A percentile compares a stretch with the other conserved stretches of the same genome.
phyloP scores from a whole-genome alignment of 2,888 invertebrate species.

The Malthinus seriepunctatus region DNA sequence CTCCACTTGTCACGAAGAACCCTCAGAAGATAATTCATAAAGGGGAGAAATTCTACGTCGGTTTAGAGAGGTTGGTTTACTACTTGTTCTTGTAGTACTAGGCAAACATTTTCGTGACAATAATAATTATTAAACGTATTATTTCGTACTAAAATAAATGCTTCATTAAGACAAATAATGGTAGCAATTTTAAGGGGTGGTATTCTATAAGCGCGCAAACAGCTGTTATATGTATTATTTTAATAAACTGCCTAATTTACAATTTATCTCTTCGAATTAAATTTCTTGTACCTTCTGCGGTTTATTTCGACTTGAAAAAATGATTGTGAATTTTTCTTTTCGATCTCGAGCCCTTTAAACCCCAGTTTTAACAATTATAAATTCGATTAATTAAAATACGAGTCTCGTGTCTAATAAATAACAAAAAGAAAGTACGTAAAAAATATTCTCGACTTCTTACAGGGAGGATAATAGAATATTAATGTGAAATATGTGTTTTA shows the following conservation, averaged over 20 bases:
- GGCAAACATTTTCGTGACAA: constrained; percentile 3
- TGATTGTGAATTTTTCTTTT: too few species aligned
- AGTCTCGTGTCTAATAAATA: constrained; percentile 4
- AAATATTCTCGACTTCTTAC: constrained; percentile 3
- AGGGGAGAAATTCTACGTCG: constrained; percentile 3
- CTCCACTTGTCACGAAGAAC: constrained; percentile 25
- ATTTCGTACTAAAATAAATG: not conserved
- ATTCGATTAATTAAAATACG: constrained; percentile 4
- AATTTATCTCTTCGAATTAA: too few species aligned
- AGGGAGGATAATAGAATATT: constrained; percentile 16
- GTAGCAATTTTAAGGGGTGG: constrained; percentile 1
- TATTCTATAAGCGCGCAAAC: not conserved
- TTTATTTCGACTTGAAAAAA: too few species aligned
- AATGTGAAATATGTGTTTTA: constrained; percentile 22
- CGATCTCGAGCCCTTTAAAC: not conserved
- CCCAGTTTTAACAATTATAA: not conserved
- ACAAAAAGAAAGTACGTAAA: constrained; percentile 15
- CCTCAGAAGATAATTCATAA: constrained; percentile 22
- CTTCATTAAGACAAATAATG: constrained; percentile 4
- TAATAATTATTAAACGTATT: constrained; percentile 3
- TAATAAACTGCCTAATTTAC: too few species aligned
- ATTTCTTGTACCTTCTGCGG: too few species aligned
- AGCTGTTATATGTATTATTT: too few species aligned
- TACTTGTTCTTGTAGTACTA: constrained; percentile 1
- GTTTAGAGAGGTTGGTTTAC: constrained; percentile 14